Conservation (phyloP, 2,797 vertebrate genomes). For the Tauraco hartlaubi region DNA sequence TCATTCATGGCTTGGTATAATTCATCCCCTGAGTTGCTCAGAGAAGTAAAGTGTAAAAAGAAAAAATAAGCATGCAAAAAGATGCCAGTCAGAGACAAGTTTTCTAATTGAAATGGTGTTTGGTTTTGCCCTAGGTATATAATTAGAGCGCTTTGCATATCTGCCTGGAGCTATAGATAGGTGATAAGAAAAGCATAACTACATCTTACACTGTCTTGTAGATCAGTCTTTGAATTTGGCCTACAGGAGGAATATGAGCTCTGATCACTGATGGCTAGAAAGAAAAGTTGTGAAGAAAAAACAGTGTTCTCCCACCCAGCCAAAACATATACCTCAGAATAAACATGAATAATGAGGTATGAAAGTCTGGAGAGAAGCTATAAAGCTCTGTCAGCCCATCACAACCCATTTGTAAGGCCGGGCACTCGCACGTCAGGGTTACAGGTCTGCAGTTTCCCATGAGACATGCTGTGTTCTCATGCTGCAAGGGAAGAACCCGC, state of each 20-base stretch:
- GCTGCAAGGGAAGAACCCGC: neutral
- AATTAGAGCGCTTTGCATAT: neutral
- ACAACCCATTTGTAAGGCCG: neutral
- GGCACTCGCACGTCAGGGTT: slow-evolving; percentile 22
- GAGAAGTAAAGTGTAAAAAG: neutral
- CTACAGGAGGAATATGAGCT: neutral
- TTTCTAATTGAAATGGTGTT: neutral
- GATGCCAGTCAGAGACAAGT: neutral
- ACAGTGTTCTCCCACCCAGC: neutral
- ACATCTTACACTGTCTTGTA: neutral
- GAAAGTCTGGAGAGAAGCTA: slow-evolving; percentile 15
- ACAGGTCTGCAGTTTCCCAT: slow-evolving; percentile 67
- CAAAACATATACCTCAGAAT: neutral
- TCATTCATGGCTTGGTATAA: neutral
- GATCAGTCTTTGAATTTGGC: neutral
- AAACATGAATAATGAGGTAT: slow-evolving; percentile 50
- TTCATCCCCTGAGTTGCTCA: neutral
- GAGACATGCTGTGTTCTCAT: neutral
- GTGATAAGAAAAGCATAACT: neutral
- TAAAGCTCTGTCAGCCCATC: neutral
- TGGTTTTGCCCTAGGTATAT: neutral
- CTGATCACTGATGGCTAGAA: neutral
- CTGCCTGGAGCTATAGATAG: neutral
- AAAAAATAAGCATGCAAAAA: neutral
- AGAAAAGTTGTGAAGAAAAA: neutral